Evolutionary conservation across 1,140 invertebrate species (phyloP), one percentile per base, ranked within the genome.

Genomic region (Hormaphis cornu): DNA sequence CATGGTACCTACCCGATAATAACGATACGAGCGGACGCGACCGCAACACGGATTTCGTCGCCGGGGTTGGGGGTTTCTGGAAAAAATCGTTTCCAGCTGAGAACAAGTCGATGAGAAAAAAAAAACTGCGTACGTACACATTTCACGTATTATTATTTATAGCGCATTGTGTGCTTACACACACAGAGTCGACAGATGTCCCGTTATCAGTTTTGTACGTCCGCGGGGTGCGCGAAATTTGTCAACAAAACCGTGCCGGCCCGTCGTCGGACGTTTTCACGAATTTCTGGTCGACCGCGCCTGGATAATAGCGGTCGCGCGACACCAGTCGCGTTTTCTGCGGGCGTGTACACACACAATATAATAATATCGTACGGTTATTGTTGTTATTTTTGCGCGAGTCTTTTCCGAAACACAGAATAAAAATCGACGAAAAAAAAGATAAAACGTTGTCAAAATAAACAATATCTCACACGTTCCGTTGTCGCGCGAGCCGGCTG

Each of bases 231-330:
- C 61, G 44, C 61, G 44, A 66, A 66, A 66, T 66, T 66, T 66
- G 61, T 66, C 61, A 66, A 66, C 61, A 66, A 66, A 66, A 66
- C 61, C 61, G 61, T 66, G 61, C 4, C 20, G 53, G 22, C 33
- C 53, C 16, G 22, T 30, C 8, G 16, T 53, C 50, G 26, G 9
- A 33, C 42, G 26, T 48, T 63, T 48, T 63, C 61, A 66, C 44
- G 61, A 66, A 66, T 66, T 66, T 66, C 61, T 66, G 61, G 61
- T 66, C 61, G 61, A 66, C 28, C 35, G 61, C 44, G 33, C 61
- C 3, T 14, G 10, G 26, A 50, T 26, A 63, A 66, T 66, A 18
- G 10, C 9, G 22, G 33, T 22, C n/a, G 14, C 26, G 22, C 40
- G 18, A 16, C 20, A 24, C 18, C n/a, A n/a, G 22, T 42, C 26